These are phyloP conservation scores for Peromyscus leucopus DNA, from an alignment of 2,113 vertebrate species.

Conservation along the genomic window DNA sequence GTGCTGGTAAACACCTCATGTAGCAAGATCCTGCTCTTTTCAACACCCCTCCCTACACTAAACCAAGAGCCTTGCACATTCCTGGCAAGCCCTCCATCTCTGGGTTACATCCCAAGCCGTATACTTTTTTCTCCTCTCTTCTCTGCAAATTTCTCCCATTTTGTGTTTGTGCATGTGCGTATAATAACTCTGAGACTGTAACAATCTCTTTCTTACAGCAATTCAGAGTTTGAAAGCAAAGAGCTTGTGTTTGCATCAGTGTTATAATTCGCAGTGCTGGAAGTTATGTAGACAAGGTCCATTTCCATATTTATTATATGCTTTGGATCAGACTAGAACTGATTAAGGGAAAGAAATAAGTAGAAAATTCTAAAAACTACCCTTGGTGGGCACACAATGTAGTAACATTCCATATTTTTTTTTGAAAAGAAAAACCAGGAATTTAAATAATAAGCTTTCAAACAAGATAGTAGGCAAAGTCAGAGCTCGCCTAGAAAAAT, in stretches of 20 bases:
- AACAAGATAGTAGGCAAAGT: slow-evolving; percentile 23
- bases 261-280: background rate
- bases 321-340: background rate
- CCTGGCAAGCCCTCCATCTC: background rate
- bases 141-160: slow-evolving; percentile 12
- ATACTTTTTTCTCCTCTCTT: background rate
- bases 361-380: slow-evolving; percentile 35
- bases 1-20: slow-evolving; percentile 15
- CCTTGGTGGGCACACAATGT: background rate
- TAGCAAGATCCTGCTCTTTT: slow-evolving; percentile 6
- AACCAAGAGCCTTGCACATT: background rate
- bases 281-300: slow-evolving; percentile 6
- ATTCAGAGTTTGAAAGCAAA: background rate
- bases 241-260: background rate
- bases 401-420: background rate
- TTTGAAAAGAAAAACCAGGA: slow-evolving; percentile 37
- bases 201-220: background rate
- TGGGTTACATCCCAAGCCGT: background rate
- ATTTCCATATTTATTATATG: slow-evolving; percentile 20
- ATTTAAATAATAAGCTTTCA: slow-evolving; percentile 42
- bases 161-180: background rate
- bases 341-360: slow-evolving; percentile 44
- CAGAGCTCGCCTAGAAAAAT: background rate
- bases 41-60: background rate
- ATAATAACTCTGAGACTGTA: slow-evolving; percentile 18